Percentiles rank a stretch among this genome's conserved stretches.
Conservation (phyloP, 2,888 invertebrate species). For the Pandemis corylana region DNA sequence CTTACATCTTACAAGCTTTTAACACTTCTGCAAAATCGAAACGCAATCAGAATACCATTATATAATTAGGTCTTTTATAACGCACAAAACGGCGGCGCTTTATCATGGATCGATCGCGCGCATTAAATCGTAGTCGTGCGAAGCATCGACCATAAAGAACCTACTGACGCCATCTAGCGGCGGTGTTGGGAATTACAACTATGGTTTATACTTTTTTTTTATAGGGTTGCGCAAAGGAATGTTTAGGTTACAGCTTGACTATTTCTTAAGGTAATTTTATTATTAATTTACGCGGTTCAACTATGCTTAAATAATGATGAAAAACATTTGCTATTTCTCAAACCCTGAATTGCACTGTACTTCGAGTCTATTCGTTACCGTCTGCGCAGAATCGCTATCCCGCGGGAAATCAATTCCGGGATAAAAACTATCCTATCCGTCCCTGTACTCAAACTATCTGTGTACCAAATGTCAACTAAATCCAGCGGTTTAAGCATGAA, state of each 20-base stretch:
- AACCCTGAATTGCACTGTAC: no score
- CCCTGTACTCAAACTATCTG: no score
- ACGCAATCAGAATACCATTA: conserved; percentile 13
- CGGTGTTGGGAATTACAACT: conserved; percentile 17
- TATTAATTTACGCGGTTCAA: no score
- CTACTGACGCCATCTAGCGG: conserved; percentile 36
- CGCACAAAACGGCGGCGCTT: conserved; percentile 14
- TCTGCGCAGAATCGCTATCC: no score
- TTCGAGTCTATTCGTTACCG: no score
- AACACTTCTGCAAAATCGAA: neutral
- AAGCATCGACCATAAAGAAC: conserved; percentile 27
- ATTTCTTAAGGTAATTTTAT: no score
- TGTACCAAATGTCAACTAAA: no score
- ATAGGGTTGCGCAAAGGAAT: neutral
- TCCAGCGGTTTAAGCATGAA: no score
- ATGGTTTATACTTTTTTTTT: conserved; percentile 5
- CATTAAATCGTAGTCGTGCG: conserved; percentile 24
- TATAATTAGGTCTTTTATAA: conserved; percentile 36
- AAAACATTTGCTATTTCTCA: no score
- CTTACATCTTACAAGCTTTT: neutral
- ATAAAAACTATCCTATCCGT: no score
- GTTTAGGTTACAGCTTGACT: conserved; percentile 1
- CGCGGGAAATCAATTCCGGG: no score
- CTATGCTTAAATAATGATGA: no score
- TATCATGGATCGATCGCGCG: conserved; percentile 24